Evolutionary conservation across 2,888 invertebrate species (phyloP), one percentile per base, ranked within the genome.

Genomic region (Tribolium freemani): DNA sequence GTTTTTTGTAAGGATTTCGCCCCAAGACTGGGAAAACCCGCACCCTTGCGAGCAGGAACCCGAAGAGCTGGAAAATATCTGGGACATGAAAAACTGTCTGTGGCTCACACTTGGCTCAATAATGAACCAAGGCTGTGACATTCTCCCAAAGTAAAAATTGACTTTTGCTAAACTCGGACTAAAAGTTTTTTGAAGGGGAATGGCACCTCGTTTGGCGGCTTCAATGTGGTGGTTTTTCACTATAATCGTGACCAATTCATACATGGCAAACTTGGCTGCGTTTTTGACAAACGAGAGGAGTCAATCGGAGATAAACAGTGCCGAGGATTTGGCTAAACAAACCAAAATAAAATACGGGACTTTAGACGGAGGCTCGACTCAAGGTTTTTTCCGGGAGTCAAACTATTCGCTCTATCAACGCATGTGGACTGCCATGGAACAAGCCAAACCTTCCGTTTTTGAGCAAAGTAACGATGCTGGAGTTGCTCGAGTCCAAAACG

Each of bases 271-370:
- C 86, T 89, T 97, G 76, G 96, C 97, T 5, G 96, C 97, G 31
- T 97, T 96, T 83, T 88, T 97, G 3, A 96, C 97, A 0, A 94
- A 61, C 4, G 69, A 72, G 38, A 60, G 61, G 54, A 68, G 94
- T 74, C 92, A 93, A 38, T 3, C 11, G 5, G 93, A 95, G 3
- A 96, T 98, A 72, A 93, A 93, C 83, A 93, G 93, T 78, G 96
- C 94, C 0, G 96, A 97, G 82, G 97, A 97, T 85, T 89, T 98
- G 69, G 94, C 96, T 0, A 91, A 93, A 83, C 98, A 98, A 86
- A 95, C 92, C 9, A 95, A 95, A 87, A 96, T 98, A 75, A 97
- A 97, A 86, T 98, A 96, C 85, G 98, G 98, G 0, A 93, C 94
- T 1, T 88, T 97, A 20, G 83, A 86, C 11, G 94, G 93, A n/a